Evolutionary conservation across 1,140 invertebrate genomes (phyloP).

Genomic region (Caerostris extrusa): DNA sequence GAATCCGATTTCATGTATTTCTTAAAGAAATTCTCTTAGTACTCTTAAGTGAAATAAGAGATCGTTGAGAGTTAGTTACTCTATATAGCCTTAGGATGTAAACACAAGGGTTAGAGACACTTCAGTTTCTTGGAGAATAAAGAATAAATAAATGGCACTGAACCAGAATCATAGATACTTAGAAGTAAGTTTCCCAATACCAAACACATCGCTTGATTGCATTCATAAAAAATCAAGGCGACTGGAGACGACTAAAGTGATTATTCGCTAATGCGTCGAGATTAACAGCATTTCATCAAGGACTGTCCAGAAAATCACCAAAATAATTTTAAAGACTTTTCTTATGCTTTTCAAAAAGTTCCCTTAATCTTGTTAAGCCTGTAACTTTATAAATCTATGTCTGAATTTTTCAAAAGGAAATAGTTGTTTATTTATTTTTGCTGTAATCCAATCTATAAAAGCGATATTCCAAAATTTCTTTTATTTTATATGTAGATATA

Average conservation of each 20-base stretch:
- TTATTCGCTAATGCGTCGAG: not conserved
- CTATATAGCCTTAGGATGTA: not conserved
- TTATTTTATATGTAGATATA: not conserved
- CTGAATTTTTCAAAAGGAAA: no score
- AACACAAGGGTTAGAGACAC: not conserved
- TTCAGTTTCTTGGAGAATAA: not conserved
- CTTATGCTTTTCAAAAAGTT: not conserved
- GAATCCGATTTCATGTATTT: not conserved
- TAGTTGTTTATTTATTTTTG: not conserved
- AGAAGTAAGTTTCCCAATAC: not conserved
- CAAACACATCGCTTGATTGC: not conserved
- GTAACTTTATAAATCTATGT: no score
- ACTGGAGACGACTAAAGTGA: not conserved
- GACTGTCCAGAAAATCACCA: not conserved
- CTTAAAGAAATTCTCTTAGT: not conserved
- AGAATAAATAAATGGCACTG: not conserved
- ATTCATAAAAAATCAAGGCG: constrained; percentile 2
- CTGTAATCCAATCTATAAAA: not conserved
- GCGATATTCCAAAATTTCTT: not conserved
- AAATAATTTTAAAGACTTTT: not conserved
- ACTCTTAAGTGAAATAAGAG: not conserved
- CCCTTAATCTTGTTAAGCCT: no score
- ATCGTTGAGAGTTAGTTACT: not conserved
- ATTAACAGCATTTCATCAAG: not conserved
- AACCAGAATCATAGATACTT: not conserved